These are phyloP conservation scores for Battus philenor DNA, from an alignment of 1,140 invertebrate genomes.

Conservation along the genomic window DNA sequence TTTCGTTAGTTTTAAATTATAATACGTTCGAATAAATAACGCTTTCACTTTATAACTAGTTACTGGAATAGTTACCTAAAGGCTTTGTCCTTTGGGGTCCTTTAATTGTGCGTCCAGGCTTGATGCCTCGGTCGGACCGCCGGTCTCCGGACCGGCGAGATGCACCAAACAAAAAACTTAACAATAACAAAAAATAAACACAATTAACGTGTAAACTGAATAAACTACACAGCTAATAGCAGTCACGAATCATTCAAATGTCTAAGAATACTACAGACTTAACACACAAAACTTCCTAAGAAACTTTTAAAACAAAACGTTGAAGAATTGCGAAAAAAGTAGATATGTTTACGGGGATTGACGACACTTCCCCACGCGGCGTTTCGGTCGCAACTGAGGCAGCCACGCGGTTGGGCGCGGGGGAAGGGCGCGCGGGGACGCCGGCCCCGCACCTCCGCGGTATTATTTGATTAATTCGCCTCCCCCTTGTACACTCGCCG, in stretches of 20 bases:
- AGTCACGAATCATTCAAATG: conserved; percentile 52
- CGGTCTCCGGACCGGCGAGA: conserved; percentile 65
- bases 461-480: conserved; percentile 76
- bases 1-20: no score
- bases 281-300: conserved; percentile 60
- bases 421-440: conserved; percentile 31
- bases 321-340: conserved; percentile 74
- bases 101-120: conserved; percentile 59
- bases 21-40: no score
- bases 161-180: conserved; percentile 75
- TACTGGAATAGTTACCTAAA: conserved; percentile 58
- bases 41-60: conserved; percentile 17
- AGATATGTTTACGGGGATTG: conserved; percentile 56
- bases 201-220: conserved; percentile 57
- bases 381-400: conserved; percentile 66
- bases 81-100: conserved; percentile 63
- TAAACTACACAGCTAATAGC: conserved; percentile 56
- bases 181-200: conserved; percentile 73
- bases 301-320: conserved; percentile 72
- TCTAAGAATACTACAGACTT: conserved; percentile 54
- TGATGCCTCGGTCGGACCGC: conserved; percentile 55
- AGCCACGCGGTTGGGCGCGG: conserved; percentile 53
- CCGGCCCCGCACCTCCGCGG: conserved; percentile 57
- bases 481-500: conserved; percentile 72
- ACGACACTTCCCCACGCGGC: conserved; percentile 61